Evolutionary conservation across 2,113 vertebrate genomes (phyloP), one percentile per base, ranked within the genome.

Genomic region (Melanostigma gelatinosum): DNA sequence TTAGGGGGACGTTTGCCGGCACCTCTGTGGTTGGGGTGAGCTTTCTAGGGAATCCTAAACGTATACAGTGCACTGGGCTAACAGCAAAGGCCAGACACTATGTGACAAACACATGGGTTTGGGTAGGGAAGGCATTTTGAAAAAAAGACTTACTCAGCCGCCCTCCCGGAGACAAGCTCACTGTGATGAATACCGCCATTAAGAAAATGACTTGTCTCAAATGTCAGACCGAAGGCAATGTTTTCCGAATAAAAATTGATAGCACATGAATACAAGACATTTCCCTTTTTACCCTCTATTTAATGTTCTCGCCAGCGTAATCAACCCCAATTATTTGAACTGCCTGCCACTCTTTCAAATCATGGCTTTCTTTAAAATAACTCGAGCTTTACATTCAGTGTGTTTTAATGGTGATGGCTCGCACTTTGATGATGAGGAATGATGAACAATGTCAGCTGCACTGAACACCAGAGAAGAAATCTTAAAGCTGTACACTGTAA

Each of bases 171-270:
- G 83, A 86, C 84, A 72, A 72, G 72, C 75, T 68, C 72, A n/a
- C 80, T 57, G 73, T 91, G 85, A 92, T 88, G 87, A 89, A 90
- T 83, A 82, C 79, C 48, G 79, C 90, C 86, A 93, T 92, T 92
- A 88, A 76, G 89, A 86, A 92, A 93, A 93, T 86, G 87, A 93
- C 89, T 88, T 84, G 93, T 92, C 90, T 92, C 75, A 91, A 93
- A 93, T 91, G 91, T 93, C 89, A 92, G 85, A 79, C 75, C 79
- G 77, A 29, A 75, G 85, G 75, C 81, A 83, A 72, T 91, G 85
- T 88, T 92, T 88, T 88, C 8, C 40, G 80, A 83, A 86, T 87
- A 86, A 84, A 89, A 93, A 93, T 64, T 92, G 85, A 91, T 88
- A 87, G 86, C 87, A 85, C 67, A 61, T 52, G 67, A 72, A 87